These are phyloP conservation scores for Rallus limicola DNA, from an alignment of 2,113 vertebrate genomes.

Conservation along the genomic window DNA sequence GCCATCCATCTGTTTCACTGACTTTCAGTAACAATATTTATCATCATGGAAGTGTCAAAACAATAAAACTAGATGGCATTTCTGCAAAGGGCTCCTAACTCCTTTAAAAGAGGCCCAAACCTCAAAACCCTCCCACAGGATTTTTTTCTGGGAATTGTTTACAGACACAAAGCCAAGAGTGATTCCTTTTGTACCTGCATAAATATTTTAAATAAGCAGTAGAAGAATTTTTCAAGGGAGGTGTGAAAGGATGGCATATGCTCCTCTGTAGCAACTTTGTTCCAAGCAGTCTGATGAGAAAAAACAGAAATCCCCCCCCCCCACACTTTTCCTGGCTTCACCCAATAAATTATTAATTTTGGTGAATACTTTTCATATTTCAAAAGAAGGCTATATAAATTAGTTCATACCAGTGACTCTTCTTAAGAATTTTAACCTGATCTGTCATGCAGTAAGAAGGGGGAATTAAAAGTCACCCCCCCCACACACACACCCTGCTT, in stretches of 20 bases:
- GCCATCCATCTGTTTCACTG: constrained; percentile 68
- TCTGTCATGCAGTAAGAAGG: constrained; percentile 14
- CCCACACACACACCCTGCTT: neutral
- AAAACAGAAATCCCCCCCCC: neutral
- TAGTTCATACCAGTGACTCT: neutral
- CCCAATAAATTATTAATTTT: neutral
- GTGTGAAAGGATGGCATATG: neutral
- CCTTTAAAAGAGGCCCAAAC: constrained; percentile 36
- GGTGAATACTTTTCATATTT: neutral
- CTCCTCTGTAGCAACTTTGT: neutral
- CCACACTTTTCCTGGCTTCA: neutral
- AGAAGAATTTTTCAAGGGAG: neutral
- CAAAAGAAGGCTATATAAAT: neutral
- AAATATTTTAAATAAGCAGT: constrained; percentile 23
- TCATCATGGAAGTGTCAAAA: constrained; percentile 64
- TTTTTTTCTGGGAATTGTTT: constrained; percentile 32
- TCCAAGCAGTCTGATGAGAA: neutral
- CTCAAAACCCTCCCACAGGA: constrained; percentile 24
- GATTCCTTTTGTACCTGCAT: constrained; percentile 11
- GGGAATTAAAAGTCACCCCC: neutral
- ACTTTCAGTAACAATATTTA: constrained; percentile 69
- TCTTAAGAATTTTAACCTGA: constrained; percentile 38
- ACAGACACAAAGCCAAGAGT: constrained; percentile 27
- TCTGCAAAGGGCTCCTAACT: constrained; percentile 52
- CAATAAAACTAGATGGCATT: constrained; percentile 66